These are phyloP conservation scores for Epizoanthus ramosus DNA, from an alignment of 92 coral and sea anemone genomes.

Conservation along the genomic window DNA sequence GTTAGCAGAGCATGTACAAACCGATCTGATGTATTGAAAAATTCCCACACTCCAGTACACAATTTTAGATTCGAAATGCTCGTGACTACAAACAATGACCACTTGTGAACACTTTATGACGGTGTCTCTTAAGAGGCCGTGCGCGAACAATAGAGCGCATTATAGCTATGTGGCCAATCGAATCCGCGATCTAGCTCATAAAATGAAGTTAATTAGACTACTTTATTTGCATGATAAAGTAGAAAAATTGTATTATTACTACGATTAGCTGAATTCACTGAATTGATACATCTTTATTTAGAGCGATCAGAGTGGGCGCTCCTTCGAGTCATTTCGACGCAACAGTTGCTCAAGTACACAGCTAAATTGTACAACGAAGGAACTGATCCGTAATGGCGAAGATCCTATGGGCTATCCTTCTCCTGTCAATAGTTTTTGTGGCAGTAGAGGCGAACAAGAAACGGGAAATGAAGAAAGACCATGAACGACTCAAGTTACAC, in stretches of 20 bases:
- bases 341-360: background rate
- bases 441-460: background rate
- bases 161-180: conserved; percentile 19
- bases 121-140: background rate
- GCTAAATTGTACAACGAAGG: background rate
- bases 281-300: background rate
- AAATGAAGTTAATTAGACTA: conserved; percentile 29
- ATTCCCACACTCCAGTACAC: too few relatives aligned
- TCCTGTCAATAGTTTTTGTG: conserved; percentile 1
- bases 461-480: background rate
- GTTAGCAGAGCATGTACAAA: too few relatives aligned
- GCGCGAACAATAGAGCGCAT: conserved; percentile 5
- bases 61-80: background rate
- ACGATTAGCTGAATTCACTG: background rate
- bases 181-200: conserved; percentile 3
- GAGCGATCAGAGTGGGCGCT: background rate
- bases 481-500: background rate
- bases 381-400: conserved; percentile 9
- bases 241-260: background rate
- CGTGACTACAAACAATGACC: conserved; percentile 3
- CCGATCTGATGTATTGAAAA: too few relatives aligned
- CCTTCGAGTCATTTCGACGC: background rate
- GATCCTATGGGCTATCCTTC: background rate
- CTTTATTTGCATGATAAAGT: conserved; percentile 30
- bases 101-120: background rate